phyloP scores from a whole-genome alignment of 2,797 vertebrate genomes.

The Picus viridis region DNA sequence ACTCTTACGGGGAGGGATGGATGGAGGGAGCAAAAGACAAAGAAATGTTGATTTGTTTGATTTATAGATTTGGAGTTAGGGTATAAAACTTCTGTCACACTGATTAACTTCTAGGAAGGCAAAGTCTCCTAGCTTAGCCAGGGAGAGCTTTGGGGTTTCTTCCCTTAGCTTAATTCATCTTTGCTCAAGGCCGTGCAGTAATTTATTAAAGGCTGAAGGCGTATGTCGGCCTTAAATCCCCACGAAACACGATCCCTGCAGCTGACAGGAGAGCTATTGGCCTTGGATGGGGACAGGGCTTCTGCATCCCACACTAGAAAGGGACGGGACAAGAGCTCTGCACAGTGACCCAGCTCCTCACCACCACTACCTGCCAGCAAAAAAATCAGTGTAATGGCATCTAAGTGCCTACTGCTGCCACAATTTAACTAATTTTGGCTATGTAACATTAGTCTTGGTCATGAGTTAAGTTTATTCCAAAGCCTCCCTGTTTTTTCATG shows the following conservation, averaged over 20 bases:
- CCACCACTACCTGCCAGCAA: neutral
- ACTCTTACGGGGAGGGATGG: neutral
- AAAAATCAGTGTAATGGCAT: neutral
- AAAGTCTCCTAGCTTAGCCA: neutral
- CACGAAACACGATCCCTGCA: neutral
- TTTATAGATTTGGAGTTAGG: neutral
- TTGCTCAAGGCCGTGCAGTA: slow-evolving; percentile 13
- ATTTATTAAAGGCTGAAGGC: slow-evolving; percentile 46
- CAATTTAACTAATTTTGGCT: neutral
- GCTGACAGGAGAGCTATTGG: neutral
- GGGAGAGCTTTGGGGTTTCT: neutral
- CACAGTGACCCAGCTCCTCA: neutral
- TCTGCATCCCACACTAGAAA: neutral
- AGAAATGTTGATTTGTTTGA: neutral
- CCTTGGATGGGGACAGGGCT: neutral
- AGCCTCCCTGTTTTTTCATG: neutral
- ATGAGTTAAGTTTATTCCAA: neutral
- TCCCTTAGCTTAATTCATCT: slow-evolving; percentile 24
- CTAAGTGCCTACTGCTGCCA: neutral
- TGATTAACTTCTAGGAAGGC: slow-evolving; percentile 44
- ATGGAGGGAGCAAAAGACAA: neutral
- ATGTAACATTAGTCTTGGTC: neutral
- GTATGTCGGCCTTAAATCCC: neutral
- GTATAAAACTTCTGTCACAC: neutral
- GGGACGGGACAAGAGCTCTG: fast-evolving